phyloP scores from a whole-genome alignment of 30 jellyfish, hydroid and myxozoan species.

The Nemopilema nomurai region DNA sequence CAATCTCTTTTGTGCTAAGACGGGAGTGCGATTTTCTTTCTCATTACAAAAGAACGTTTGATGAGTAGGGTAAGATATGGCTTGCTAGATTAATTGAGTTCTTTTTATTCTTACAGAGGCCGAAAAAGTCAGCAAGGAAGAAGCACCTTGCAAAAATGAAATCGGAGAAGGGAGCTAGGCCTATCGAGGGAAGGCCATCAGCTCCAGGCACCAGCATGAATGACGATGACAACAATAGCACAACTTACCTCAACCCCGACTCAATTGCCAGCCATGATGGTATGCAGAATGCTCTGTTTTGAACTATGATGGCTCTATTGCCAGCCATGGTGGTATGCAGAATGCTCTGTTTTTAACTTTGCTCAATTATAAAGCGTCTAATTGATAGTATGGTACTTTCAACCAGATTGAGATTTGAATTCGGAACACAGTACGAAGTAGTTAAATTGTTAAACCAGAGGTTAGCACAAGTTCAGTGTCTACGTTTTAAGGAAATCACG shows the following conservation, averaged over 20 bases:
- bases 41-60: too few relatives aligned
- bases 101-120: background rate
- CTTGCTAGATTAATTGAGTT: background rate
- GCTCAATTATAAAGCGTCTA: too few relatives aligned
- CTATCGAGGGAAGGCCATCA: background rate
- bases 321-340: constrained; percentile 28
- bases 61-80: too few relatives aligned
- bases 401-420: too few relatives aligned
- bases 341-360: too few relatives aligned
- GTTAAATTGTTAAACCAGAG: too few relatives aligned
- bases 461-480: too few relatives aligned
- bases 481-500: too few relatives aligned
- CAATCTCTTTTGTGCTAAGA: background rate
- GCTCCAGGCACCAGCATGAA: background rate
- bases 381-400: too few relatives aligned
- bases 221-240: constrained; percentile 22
- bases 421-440: too few relatives aligned
- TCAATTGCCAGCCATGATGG: constrained; percentile 27
- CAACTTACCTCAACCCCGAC: constrained; percentile 25
- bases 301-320: constrained; percentile 1
- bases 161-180: background rate
- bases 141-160: background rate
- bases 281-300: background rate
- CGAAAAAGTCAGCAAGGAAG: background rate
- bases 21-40: too few relatives aligned